Conservation (phyloP, 2,797 vertebrate genomes). For the Gouania willdenowi region DNA sequence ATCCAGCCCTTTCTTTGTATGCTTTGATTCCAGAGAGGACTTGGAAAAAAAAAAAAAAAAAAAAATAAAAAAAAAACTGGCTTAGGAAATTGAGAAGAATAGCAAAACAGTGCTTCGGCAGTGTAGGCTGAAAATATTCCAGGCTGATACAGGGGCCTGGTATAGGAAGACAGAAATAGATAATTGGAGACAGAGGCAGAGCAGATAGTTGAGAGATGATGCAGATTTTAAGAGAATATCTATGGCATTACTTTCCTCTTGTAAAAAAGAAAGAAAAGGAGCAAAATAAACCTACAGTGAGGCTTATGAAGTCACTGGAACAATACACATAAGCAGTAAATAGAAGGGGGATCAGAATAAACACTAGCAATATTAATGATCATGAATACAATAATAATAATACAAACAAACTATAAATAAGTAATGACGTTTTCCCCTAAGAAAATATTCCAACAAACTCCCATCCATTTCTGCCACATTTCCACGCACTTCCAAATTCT, state of each 20-base stretch:
- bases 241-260: conserved; percentile 34
- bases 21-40: conserved; percentile 14
- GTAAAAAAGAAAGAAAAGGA: conserved; percentile 35
- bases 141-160: conserved; percentile 52
- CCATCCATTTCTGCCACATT: no score
- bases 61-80: no score
- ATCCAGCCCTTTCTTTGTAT: conserved; percentile 31
- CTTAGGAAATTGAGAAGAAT: conserved; percentile 33
- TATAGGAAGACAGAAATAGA: conserved; percentile 62
- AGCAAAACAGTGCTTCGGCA: conserved; percentile 31
- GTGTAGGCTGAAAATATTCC: conserved; percentile 63
- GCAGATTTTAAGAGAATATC: conserved; percentile 45
- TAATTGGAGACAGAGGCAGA: conserved; percentile 56
- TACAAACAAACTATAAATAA: no score
- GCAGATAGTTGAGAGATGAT: conserved; percentile 27
- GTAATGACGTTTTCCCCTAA: no score
- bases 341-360: conserved; percentile 5
- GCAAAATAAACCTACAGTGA: conserved; percentile 23
- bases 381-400: no score
- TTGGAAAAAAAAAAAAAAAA: no score
- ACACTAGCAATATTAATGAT: no score
- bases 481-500: no score
- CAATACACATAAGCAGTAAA: conserved; percentile 16
- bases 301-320: conserved; percentile 40
- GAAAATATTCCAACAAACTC: no score